A percentile compares a stretch with the other conserved stretches of the same genome.
Evolutionary conservation across 2,113 vertebrate genomes (phyloP).

Genomic region (Apeltes quadracus): DNA sequence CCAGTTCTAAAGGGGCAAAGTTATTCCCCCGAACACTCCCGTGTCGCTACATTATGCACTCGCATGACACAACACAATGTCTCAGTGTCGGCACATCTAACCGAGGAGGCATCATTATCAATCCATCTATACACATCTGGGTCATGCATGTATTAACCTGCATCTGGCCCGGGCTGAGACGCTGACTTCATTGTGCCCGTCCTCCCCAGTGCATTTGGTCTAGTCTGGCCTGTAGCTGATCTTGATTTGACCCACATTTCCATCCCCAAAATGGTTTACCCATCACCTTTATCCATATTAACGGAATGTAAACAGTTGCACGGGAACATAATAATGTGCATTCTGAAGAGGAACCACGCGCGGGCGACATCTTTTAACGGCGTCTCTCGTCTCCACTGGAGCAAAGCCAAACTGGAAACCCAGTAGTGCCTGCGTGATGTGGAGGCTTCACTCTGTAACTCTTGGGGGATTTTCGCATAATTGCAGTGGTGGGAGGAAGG

Average conservation of each 20-base stretch:
- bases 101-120: constrained; percentile 25
- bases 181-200: constrained; percentile 46
- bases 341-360: constrained; percentile 8
- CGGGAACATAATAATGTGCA: constrained; percentile 33
- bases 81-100: constrained; percentile 9
- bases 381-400: constrained; percentile 8
- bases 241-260: constrained; percentile 71
- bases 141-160: constrained; percentile 66
- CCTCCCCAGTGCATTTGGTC: constrained; percentile 42
- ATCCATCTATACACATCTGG: constrained; percentile 56
- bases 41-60: constrained; percentile 47
- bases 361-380: constrained; percentile 4
- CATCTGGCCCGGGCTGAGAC: constrained; percentile 41
- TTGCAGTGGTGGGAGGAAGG: constrained; percentile 30
- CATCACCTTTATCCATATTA: constrained; percentile 45
- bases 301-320: constrained; percentile 65
- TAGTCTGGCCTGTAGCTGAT: constrained; percentile 60
- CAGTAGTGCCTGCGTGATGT: constrained; percentile 24
- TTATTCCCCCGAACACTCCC: constrained; percentile 47
- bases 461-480: constrained; percentile 38
- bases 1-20: constrained; percentile 31
- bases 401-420: background rate
- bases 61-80: constrained; percentile 46
- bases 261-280: constrained; percentile 59
- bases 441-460: constrained; percentile 41